Evolutionary conservation across 1,140 invertebrate genomes (phyloP), one percentile per base, ranked within the genome.

Genomic region (Drosophila burlai): DNA sequence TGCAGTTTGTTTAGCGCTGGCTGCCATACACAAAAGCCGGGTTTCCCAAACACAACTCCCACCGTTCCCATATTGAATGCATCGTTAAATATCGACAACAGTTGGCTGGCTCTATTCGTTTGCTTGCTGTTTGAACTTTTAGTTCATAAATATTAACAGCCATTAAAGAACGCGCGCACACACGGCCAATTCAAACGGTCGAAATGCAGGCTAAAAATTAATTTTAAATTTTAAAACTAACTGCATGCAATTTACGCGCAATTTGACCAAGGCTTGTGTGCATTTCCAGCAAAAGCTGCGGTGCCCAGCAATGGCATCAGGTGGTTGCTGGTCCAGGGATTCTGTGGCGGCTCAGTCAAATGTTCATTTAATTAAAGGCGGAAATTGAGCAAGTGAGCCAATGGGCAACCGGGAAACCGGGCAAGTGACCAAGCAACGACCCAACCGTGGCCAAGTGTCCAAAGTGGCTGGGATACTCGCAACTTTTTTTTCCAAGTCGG

Each of bases 291-390:
- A 21, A 24, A 15, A 18, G 50, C 46, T 36, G 63, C 34, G 43
- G 8, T 29, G 40, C 11, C 4, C 8, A 24, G 60, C 26, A 52
- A 46, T 29, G 46, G 55, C 66, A 77, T 50, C 49, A 72, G 59
- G 63, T 71, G 62, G 74, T 67, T 76, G n/a, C 24, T 54, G 57
- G 64, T 29, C 31, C 40, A 34, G 34, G 29, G 58, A 38, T 43
- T 73, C 42, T 58, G 15, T 45, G 66, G 42, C 61, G 54, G 55
- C 54, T 62, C 61, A 65, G 81, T 73, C 79, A 85, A 90, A 90
- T 90, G 81, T 65, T 90, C 85, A 76, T 90, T 90, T 90, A 90
- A 90, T 90, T 90, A 90, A 90, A 90, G 74, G 61, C 85, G 85
- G 85, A 90, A 90, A 90, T 89, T 90, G 81, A 80, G 85, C 74